These are phyloP conservation scores for Ectropis grisescens DNA, from an alignment of 1,140 invertebrate species.

Conservation along the genomic window DNA sequence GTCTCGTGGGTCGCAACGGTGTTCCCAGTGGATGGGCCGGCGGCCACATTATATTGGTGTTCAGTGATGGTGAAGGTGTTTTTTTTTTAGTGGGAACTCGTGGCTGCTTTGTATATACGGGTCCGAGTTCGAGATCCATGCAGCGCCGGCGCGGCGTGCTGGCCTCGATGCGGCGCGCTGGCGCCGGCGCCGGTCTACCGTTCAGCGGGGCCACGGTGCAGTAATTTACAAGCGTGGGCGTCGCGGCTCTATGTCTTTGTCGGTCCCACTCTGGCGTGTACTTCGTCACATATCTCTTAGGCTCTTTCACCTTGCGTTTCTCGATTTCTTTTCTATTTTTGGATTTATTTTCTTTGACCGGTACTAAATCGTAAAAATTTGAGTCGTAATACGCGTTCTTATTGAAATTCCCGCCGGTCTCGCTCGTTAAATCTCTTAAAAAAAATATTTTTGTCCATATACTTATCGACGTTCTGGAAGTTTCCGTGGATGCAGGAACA, in stretches of 20 bases:
- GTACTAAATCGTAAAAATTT: conserved; percentile 40
- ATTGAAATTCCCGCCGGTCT: conserved; percentile 1
- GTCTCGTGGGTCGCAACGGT: too few relatives aligned
- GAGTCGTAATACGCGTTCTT: conserved; percentile 32
- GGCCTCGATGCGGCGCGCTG: too few relatives aligned
- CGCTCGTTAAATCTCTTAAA: neutral
- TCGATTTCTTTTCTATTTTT: conserved; percentile 15
- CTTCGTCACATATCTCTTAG: conserved; percentile 10
- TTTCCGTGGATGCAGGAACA: conserved; percentile 44
- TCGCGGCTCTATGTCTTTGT: conserved; percentile 1
- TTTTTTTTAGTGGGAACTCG: too few relatives aligned
- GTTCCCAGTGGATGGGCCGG: too few relatives aligned
- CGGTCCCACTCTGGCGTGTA: neutral
- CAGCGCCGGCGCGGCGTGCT: too few relatives aligned
- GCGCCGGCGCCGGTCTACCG: too few relatives aligned
- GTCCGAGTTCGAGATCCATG: conserved; percentile 17
- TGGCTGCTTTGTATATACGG: too few relatives aligned
- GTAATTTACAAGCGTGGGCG: too few relatives aligned
- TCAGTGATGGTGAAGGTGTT: conserved; percentile 3
- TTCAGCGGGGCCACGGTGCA: too few relatives aligned
- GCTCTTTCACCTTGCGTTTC: conserved; percentile 10
- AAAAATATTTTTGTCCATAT: conserved; percentile 11
- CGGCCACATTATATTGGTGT: too few relatives aligned
- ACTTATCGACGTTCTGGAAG: conserved; percentile 39
- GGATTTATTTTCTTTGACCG: conserved; percentile 43